Evolutionary conservation across 2,888 invertebrate genomes (phyloP), one percentile per base, ranked within the genome.

Genomic region (Coleophora deauratella): DNA sequence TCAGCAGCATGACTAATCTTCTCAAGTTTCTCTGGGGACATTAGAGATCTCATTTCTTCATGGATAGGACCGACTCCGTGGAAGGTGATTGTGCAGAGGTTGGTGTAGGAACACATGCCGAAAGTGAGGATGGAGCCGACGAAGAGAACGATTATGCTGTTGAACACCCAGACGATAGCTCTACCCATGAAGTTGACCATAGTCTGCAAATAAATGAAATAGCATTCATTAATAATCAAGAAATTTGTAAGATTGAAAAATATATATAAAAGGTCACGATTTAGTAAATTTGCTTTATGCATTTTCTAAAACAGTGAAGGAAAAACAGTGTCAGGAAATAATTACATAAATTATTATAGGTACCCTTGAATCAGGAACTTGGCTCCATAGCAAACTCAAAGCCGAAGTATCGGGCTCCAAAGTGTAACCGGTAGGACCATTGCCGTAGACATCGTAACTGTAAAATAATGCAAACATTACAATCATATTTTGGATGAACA

Each of bases 31-130:
- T 90, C 90, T 0, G 89, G 87, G 0, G 87, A 88, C 50, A 91
- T 84, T 9, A 88, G 68, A 0, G 87, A 66, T 14, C 89, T 77
- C 65, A 90, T 87, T 43, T 90, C 78, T 52, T 85, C 82, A 33
- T 73, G 81, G 46, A 90, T 89, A 1, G 87, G 86, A 10, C 90
- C 88, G 9, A 87, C 81, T 41, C 91, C 91, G 42, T 90, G 56
- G 60, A 90, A 89, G 0, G 76, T 77, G 41, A 90, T 87, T 3
- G 80, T 79, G 59, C 91, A 91, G 11, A 91, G 56, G 8, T 90
- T 87, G 0, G 91, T 91, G 47, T 90, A 85, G 0, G 87, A 81
- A 58, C 91, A 91, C 1, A 91, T 67, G 10, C 73, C 78, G 2
- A 84, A 51, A 1, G 85, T 84, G 1, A 81, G 47, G 2, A 78